Conservation (phyloP, 1,140 invertebrate genomes). For the Lepidotrigona ventralis region DNA sequence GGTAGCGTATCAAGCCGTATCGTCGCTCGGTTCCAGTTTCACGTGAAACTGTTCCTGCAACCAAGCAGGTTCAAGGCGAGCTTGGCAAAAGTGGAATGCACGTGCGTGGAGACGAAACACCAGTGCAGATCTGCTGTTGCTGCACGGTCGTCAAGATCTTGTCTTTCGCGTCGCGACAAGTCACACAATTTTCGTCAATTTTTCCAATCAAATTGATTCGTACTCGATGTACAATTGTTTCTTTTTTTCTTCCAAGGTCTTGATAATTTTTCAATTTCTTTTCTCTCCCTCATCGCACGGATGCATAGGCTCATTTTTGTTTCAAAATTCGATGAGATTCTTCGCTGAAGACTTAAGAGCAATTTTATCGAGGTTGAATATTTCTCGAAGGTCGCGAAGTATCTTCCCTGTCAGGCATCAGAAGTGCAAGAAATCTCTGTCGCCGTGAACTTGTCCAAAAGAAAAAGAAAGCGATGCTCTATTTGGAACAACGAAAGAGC, state of each 20-base stretch:
- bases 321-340: too few species aligned
- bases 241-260: too few species aligned
- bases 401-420: too few species aligned
- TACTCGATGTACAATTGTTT: too few species aligned
- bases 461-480: background rate
- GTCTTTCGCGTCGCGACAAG: background rate
- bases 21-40: constrained; percentile 65
- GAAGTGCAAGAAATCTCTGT: too few species aligned
- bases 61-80: constrained; percentile 65
- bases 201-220: background rate
- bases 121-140: background rate
- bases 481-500: background rate
- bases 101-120: constrained; percentile 21
- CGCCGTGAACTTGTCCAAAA: background rate
- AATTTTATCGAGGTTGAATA: too few species aligned
- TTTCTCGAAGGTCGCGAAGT: too few species aligned
- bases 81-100: constrained; percentile 41
- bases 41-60: constrained; percentile 61
- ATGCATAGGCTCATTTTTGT: too few species aligned
- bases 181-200: background rate
- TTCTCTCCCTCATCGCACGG: too few species aligned
- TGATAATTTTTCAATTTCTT: too few species aligned
- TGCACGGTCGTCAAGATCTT: background rate
- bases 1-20: constrained; percentile 64
- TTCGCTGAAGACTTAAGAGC: too few species aligned